Evolutionary conservation across 92 coral and sea anemone genomes (phyloP), one percentile per base, ranked within the genome.

Genomic region (Paramuricea clavata): DNA sequence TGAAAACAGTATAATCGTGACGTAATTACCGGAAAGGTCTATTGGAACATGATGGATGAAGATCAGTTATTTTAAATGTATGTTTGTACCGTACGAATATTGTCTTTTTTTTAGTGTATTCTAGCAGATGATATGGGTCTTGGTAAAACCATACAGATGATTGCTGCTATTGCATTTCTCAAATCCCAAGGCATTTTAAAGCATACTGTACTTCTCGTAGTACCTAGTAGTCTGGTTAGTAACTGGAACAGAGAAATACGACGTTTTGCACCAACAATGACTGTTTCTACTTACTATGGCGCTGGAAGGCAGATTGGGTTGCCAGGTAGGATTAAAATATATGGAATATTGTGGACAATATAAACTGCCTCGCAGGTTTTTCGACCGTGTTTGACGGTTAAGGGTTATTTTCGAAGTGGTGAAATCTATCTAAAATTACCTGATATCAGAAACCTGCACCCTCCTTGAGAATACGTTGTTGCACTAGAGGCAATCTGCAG

Each of bases 121-220:
- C 33, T 85, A 43, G 89, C 89, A 2, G 89, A 85, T 44, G 89
- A 85, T 76, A 85, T 85, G 89, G 89, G 89, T 39, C 84, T 85
- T 33, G 89, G 89, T 43, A 85, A 85, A 26, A 85, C 89, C 22
- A 60, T 85, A 25, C 89, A 85, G 47, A 85, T 72, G 43, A 85
- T 85, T 76, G 89, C 89, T 3, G 21, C 84, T 23, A 76, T 85
- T 72, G 76, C 47, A 12, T 72, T 60, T 30, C 62, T 85, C 31
- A 76, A 76, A 62, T 41, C 59, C 11, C 84, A 42, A 31, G 84
- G 84, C 36, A 33, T 76, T 22, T 54, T 85, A 26, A 69, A 69
- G n/a, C 76, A 76, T 47, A 70, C 89, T 4, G 52, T 74, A 36
- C 84, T 85, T 25, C 28, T 85, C 11, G 84, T 85, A 5, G 89